phyloP scores from a whole-genome alignment of 2,113 vertebrate genomes.

The Sigmodon hispidus region DNA sequence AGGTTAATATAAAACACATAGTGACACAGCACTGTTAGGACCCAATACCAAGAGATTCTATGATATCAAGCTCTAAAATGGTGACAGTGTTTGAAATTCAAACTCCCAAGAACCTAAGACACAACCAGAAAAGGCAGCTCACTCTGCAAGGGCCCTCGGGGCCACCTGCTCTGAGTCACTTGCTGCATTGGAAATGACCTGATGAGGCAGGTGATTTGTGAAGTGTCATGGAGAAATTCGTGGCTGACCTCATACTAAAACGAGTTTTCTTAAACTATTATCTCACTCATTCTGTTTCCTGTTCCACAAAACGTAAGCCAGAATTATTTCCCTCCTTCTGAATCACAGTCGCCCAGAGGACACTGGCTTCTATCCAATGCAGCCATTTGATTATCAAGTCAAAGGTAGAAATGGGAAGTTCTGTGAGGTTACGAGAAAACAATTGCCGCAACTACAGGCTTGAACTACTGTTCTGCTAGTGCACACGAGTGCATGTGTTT shows the following conservation, averaged over 20 bases:
- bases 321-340: not conserved
- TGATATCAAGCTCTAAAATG: not conserved
- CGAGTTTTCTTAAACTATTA: not conserved
- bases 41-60: not conserved
- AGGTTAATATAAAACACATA: not conserved
- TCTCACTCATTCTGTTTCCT: not conserved
- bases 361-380: not conserved
- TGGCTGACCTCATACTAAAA: not conserved
- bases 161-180: not conserved
- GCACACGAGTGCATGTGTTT: not conserved
- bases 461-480: not conserved
- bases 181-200: not conserved
- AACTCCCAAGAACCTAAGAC: constrained; percentile 33
- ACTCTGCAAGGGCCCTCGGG: not conserved
- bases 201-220: rapidly evolving
- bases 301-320: not conserved
- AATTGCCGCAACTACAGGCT: too few relatives aligned
- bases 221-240: not conserved
- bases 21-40: not conserved
- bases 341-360: not conserved
- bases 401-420: not conserved
- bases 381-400: constrained; percentile 19
- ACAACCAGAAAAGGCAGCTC: not conserved
- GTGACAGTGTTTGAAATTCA: not conserved
- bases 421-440: not conserved